A percentile compares a stretch with the other conserved stretches of the same genome.
Evolutionary conservation across 2,113 vertebrate species (phyloP).

Genomic region (Notarius lentiginosus): DNA sequence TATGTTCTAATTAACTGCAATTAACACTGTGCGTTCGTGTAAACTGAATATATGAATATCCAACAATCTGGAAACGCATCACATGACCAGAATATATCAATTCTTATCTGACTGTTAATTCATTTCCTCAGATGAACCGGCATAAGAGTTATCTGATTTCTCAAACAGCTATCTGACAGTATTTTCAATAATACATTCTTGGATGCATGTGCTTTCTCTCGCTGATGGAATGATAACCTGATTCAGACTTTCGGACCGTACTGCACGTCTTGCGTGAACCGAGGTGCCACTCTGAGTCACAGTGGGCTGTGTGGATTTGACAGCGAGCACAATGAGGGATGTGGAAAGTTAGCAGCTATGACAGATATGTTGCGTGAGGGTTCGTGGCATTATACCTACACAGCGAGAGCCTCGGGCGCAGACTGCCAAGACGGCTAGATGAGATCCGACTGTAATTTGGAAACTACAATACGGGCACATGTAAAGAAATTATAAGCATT

Average conservation of each 20-base stretch:
- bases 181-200: not conserved
- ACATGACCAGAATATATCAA: not conserved
- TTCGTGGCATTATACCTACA: conserved; percentile 31
- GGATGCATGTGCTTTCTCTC: not conserved
- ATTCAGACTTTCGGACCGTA: not conserved
- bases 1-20: not conserved
- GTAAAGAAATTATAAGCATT: not conserved
- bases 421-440: not conserved
- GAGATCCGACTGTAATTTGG: conserved; percentile 17
- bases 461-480: not conserved
- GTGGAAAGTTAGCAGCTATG: conserved; percentile 34
- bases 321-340: conserved; percentile 24
- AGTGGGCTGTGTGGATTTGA: conserved; percentile 22
- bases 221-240: conserved; percentile 15
- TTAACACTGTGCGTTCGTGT: not conserved
- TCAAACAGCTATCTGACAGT: not conserved
- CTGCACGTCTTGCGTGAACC: not conserved
- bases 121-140: not conserved
- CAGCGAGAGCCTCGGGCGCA: conserved; percentile 14
- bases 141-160: not conserved
- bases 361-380: conserved; percentile 39
- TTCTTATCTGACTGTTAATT: not conserved
- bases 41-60: not conserved
- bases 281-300: conserved; percentile 7
- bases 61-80: not conserved